phyloP scores from a whole-genome alignment of 2,797 vertebrate species.

The Danionella dracula region DNA sequence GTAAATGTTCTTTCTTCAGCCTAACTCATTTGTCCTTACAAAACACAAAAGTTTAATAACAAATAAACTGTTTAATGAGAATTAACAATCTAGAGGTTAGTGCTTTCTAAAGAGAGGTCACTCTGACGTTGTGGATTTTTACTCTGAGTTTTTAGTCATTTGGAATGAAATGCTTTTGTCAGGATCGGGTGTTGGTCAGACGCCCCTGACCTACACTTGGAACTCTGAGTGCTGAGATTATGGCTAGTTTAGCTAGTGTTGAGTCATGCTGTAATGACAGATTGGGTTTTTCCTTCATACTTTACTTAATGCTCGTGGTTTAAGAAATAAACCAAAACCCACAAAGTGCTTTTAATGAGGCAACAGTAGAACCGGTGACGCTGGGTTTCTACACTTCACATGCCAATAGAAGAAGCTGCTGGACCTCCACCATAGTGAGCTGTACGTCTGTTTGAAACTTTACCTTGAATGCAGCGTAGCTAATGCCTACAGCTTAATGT shows the following conservation, averaged over 20 bases:
- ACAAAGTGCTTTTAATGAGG: conserved; percentile 28
- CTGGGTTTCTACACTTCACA: conserved; percentile 6
- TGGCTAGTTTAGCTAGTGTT: conserved; percentile 13
- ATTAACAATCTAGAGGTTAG: too few relatives aligned
- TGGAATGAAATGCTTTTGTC: conserved; percentile 11
- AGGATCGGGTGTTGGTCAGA: not conserved
- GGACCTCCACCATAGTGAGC: too few relatives aligned
- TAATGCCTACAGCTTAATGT: too few relatives aligned
- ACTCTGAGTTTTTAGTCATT: not conserved
- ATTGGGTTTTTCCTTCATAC: not conserved
- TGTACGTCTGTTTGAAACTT: too few relatives aligned
- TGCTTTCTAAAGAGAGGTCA: not conserved
- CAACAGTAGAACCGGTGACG: conserved; percentile 25
- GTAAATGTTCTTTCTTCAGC: too few relatives aligned
- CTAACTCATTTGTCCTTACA: too few relatives aligned
- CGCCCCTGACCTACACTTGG: conserved; percentile 1
- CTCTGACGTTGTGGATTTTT: not conserved
- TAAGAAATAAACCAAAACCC: not conserved
- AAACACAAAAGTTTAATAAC: too few relatives aligned
- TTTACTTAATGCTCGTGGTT: conserved; percentile 2
- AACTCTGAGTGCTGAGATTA: conserved; percentile 10
- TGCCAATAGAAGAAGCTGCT: not conserved
- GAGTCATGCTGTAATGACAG: conserved; percentile 32
- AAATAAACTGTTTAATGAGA: too few relatives aligned
- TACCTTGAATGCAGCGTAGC: too few relatives aligned